Percentiles rank a stretch among this genome's conserved stretches.
Evolutionary conservation across 1,140 invertebrate genomes (phyloP).

Genomic region (Drosophila nigrodunni): DNA sequence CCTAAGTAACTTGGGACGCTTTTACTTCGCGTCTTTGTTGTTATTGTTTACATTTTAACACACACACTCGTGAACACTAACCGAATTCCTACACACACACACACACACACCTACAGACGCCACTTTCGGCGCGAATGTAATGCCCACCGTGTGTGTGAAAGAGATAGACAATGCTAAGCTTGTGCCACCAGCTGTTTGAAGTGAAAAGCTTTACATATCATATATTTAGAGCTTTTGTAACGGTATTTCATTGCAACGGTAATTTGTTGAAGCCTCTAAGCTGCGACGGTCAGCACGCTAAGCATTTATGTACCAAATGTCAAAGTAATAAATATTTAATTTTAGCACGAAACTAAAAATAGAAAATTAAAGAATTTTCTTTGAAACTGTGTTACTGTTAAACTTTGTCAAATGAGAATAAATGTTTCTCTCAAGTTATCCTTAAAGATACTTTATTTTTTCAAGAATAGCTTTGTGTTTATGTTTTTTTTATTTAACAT

Average conservation of each 20-base stretch:
- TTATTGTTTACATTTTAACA: constrained; percentile 69
- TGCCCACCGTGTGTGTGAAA: background rate
- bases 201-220: background rate
- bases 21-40: constrained; percentile 60
- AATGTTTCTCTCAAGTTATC: too few relatives aligned
- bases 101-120: background rate
- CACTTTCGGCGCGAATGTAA: constrained; percentile 25
- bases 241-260: background rate
- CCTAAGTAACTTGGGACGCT: constrained; percentile 43
- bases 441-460: too few relatives aligned
- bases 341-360: too few relatives aligned
- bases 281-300: background rate
- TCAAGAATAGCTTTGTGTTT: too few relatives aligned
- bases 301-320: too few relatives aligned
- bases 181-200: constrained; percentile 50
- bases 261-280: background rate
- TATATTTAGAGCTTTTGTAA: constrained; percentile 6
- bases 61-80: background rate
- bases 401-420: too few relatives aligned
- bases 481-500: too few relatives aligned
- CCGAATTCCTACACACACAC: constrained; percentile 4
- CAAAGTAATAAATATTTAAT: too few relatives aligned
- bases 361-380: too few relatives aligned
- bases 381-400: too few relatives aligned
- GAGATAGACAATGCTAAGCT: background rate